These are phyloP conservation scores for Tipula lateralis DNA, from an alignment of 2,888 invertebrate genomes.

Conservation along the genomic window DNA sequence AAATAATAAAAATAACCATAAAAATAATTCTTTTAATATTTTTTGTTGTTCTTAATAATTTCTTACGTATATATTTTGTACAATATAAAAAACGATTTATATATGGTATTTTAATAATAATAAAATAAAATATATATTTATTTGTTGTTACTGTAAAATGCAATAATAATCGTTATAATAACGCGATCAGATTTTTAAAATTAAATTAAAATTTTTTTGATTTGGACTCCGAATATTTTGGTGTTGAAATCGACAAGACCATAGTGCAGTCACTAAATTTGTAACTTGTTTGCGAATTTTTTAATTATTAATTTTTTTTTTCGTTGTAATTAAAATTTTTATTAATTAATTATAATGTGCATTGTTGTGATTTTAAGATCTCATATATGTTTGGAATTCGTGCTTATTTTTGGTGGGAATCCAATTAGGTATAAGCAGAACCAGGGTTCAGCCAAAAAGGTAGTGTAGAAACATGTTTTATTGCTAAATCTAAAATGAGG, in stretches of 20 bases:
- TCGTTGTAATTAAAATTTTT: neutral
- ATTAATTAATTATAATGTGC: neutral
- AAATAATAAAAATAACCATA: neutral
- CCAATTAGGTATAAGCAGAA: neutral
- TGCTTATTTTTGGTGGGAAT: neutral
- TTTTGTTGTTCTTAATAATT: neutral
- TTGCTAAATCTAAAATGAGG: no score
- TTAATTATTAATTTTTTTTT: neutral
- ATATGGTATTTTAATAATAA: slow-evolving; percentile 5
- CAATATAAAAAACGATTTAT: neutral
- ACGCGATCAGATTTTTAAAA: slow-evolving; percentile 24
- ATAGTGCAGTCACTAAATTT: neutral
- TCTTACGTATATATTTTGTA: neutral
- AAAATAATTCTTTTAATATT: neutral
- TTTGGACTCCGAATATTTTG: neutral
- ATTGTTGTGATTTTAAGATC: neutral
- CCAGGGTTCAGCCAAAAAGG: no score
- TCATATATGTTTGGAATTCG: neutral
- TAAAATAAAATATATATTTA: neutral
- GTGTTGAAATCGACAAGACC: neutral
- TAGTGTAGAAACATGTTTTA: no score
- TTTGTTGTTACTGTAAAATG: neutral
- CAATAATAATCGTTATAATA: neutral
- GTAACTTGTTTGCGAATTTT: neutral
- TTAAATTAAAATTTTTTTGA: neutral